Percentiles rank a stretch among this genome's conserved stretches.
Conservation (phyloP, 2,113 vertebrate species). For the Anolis carolinensis region DNA sequence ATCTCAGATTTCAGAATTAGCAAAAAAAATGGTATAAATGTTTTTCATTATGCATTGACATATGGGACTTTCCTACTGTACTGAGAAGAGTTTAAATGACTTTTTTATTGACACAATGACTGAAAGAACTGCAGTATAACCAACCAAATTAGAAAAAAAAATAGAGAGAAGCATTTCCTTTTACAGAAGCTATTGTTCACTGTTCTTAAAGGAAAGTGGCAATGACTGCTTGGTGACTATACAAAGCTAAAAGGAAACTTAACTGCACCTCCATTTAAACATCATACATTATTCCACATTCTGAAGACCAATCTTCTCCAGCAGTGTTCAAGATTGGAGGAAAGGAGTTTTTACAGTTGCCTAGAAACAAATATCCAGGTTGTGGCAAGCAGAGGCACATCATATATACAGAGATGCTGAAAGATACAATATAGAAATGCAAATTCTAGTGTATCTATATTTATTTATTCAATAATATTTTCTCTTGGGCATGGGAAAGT, state of each 20-base stretch:
- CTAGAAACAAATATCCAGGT: slow-evolving; percentile 65
- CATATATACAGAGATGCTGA: slow-evolving; percentile 37
- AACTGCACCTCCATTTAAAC: slow-evolving; percentile 55
- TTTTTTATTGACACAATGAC: neutral
- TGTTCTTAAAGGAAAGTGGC: slow-evolving; percentile 32
- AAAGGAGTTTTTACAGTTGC: slow-evolving; percentile 68
- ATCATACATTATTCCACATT: slow-evolving; percentile 55
- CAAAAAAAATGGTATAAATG: neutral
- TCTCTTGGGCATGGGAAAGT: neutral
- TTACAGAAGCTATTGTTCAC: slow-evolving; percentile 25
- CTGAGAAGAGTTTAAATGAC: neutral
- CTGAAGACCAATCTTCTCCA: slow-evolving; percentile 53
- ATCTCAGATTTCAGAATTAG: neutral
- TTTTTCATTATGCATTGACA: neutral
- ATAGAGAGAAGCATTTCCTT: neutral
- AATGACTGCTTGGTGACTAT: slow-evolving; percentile 36
- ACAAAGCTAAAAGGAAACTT: slow-evolving; percentile 43
- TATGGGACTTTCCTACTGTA: neutral
- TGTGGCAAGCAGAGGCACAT: slow-evolving; percentile 27
- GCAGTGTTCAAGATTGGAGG: slow-evolving; percentile 46
- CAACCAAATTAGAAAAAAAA: neutral
- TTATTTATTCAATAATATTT: slow-evolving; percentile 9
- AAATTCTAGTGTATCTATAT: neutral
- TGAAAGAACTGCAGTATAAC: neutral
- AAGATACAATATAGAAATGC: slow-evolving; percentile 39